Base-by-base conservation (phyloP, 2,113 vertebrate species). In the Labeo catla region DNA sequence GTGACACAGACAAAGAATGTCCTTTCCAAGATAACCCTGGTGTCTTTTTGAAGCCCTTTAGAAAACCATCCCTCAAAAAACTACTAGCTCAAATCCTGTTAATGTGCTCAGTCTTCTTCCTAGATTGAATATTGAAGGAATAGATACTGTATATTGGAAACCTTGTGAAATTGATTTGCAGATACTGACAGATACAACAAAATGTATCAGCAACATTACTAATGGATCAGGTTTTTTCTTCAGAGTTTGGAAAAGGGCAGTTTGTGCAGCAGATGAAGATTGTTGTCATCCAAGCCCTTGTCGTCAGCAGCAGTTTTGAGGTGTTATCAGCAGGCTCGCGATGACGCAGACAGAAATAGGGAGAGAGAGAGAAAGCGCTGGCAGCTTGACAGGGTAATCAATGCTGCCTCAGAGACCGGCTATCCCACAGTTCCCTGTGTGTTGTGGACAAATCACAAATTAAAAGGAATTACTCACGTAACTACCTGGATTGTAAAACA, bases 301-400 rank as follows among this genome's bases (percentile, higher is more conserved):
- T 83, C 34, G 21, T 72, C 81, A 83, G 23, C 66, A 73, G 81
- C 81, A 83, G 45, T 65, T 50, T 68, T 70, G 59, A 76, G 57
- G 39, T 50, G 61, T 39, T 49, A 72, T 59, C 81, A 61, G 72
- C 68, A 86, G 80, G 61, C 68, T 57, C 6, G 21, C 52, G 52
- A 68, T 73, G 77, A 81, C 19, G 47, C 66, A 73, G 66, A 61
- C 77, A 86, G 85, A 74, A 70, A 81, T 52, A 57, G 36, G 61
- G 50, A 73, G 28, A 77, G 61, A 82, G 79, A 61, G 39, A 65
- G 63, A 70, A 16, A 49, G 54, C 2, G 12, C 36, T 61, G 43
- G 83, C 52, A 76, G 65, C 34, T 43, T 86, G 82, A 68, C 61
- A 63, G 4, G 84, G 79, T 76, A 88, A 88, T 86, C 79, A 57